A percentile compares a stretch with the other conserved stretches of the same genome.
Evolutionary conservation across 23 tunicate species (phyloP).

Genomic region (Phallusia fumigata): DNA sequence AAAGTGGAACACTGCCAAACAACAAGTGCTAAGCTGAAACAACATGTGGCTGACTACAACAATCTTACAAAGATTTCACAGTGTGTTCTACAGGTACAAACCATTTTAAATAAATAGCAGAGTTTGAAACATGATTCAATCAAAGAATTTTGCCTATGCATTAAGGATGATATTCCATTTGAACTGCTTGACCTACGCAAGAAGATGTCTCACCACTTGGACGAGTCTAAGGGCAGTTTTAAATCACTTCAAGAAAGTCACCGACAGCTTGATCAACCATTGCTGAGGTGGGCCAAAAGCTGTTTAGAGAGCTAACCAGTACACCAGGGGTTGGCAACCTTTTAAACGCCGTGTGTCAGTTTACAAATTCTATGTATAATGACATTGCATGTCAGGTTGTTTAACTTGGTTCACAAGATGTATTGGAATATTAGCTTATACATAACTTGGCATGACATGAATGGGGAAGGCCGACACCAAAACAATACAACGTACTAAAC

Average conservation of each 20-base stretch:
- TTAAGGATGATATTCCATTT: constrained; percentile 2
- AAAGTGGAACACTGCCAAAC: constrained; percentile 10
- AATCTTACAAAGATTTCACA: constrained; percentile 37
- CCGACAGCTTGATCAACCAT: neutral
- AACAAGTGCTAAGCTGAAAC: neutral
- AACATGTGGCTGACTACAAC: neutral
- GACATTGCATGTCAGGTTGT: too few species aligned
- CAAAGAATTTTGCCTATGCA: neutral
- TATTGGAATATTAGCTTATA: too few species aligned
- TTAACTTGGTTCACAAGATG: too few species aligned
- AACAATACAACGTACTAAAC: too few species aligned
- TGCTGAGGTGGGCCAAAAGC: neutral
- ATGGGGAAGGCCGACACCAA: too few species aligned
- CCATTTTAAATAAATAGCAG: neutral
- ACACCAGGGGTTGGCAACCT: too few species aligned
- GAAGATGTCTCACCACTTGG: constrained; percentile 4
- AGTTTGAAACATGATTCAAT: neutral
- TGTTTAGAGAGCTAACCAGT: too few species aligned
- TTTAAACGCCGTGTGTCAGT: too few species aligned
- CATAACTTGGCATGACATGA: too few species aligned
- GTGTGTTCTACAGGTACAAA: constrained; percentile 37
- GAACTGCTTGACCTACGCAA: neutral
- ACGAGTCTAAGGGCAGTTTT: neutral
- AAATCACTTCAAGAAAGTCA: neutral
- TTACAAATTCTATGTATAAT: too few species aligned